A percentile compares a stretch with the other conserved stretches of the same genome.
These are phyloP conservation scores for Leptinotarsa juncta DNA, from an alignment of 2,888 invertebrate genomes.

Conservation along the genomic window DNA sequence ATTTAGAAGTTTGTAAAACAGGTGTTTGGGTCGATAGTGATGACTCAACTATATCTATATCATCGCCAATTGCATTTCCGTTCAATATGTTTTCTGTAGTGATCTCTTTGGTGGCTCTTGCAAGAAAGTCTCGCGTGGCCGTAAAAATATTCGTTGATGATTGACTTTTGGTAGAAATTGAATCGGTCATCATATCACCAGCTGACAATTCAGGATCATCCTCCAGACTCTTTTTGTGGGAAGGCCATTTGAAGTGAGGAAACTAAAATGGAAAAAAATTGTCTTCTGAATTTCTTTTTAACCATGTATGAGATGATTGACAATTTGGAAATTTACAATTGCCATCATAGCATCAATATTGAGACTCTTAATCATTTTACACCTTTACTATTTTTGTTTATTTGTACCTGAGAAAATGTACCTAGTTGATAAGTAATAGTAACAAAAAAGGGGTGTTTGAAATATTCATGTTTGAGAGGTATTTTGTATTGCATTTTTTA, in stretches of 20 bases:
- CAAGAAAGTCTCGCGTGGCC: neutral
- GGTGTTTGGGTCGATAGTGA: neutral
- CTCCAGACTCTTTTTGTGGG: neutral
- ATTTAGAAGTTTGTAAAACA: neutral
- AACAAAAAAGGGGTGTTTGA: too few relatives aligned
- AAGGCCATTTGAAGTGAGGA: conserved; percentile 4
- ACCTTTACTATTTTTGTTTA: too few relatives aligned
- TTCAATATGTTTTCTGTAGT: neutral
- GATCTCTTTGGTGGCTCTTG: neutral
- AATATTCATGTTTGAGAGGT: too few relatives aligned
- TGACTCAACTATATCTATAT: neutral
- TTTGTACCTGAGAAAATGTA: too few relatives aligned
- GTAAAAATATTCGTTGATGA: neutral
- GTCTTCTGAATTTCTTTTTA: neutral
- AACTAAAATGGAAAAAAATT: conserved; percentile 4
- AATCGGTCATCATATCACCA: neutral
- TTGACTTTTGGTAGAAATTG: neutral
- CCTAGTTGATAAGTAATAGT: too few relatives aligned
- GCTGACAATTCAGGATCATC: neutral
- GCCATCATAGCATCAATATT: too few relatives aligned
- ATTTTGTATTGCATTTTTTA: too few relatives aligned
- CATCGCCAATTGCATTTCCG: neutral
- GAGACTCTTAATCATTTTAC: too few relatives aligned
- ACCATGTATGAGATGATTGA: too few relatives aligned
- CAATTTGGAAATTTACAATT: too few relatives aligned